Evolutionary conservation across 2,797 vertebrate species (phyloP), one percentile per base, ranked within the genome.

Genomic region (Oryzias sinensis): DNA sequence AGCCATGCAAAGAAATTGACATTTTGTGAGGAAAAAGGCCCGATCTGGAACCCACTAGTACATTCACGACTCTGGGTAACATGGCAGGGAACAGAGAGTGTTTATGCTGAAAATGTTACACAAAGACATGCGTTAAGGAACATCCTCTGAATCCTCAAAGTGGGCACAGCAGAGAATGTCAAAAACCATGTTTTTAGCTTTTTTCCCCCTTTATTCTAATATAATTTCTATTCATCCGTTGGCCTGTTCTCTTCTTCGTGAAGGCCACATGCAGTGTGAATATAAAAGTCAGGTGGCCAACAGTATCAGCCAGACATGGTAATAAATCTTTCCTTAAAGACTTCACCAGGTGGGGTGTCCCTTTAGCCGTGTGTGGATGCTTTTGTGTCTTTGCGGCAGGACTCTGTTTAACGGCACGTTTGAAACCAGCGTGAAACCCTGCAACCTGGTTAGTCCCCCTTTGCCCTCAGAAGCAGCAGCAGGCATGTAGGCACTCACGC

Each of bases 401-500:
- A 53, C 52, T 41, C 49, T 37, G 56, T 66, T 50, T 67, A 80
- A 78, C n/a, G 60, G 74, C 66, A 60, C 68, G 52, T 82, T 52
- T 81, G 72, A 75, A 61, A 71, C 74, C 61, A 79, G 81, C 69
- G 53, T 74, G 77, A 82, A 87, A 88, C 69, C 65, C 59, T 0
- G 70, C 79, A 71, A 84, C 73, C 76, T 68, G 59, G 72, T 82
- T 77, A 87, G 80, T 85, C 76, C 82, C 33, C 29, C 42, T 59
- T 76, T 53, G 46, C 68, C 59, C 77, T 76, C 82, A 66, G 68
- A 75, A 73, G 64, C 53, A 61, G 68, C 74, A 70, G 77, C 70
- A 67, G 71, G 72, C 71, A 55, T 25, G 44, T 57, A 59, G 66
- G 64, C 89, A 99, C 97, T 99, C 93, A 99, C 97, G 97, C 77